Percentiles rank a stretch among this genome's conserved stretches.
phyloP scores from a whole-genome alignment of 2,888 invertebrate species.

The Hartigia nigra region DNA sequence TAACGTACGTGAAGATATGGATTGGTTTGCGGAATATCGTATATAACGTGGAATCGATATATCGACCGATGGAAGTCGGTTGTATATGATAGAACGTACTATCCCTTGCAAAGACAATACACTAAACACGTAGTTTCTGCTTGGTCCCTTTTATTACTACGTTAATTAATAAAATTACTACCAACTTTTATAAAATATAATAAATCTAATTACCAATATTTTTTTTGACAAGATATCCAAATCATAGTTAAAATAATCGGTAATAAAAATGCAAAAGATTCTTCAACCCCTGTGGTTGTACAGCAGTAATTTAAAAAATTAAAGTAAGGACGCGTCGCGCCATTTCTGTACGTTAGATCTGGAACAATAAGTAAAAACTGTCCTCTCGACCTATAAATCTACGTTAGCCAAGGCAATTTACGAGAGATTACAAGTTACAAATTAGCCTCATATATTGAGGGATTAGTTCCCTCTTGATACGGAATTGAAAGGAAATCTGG shows the following conservation, averaged over 20 bases:
- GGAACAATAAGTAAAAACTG: slow-evolving; percentile 3
- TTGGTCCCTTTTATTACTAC: background rate
- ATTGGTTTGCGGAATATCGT: background rate
- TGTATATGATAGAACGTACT: background rate
- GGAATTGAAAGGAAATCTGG: slow-evolving; percentile 38
- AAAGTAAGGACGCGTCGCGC: background rate
- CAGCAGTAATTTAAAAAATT: background rate
- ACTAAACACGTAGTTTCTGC: background rate
- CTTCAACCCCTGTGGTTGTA: background rate
- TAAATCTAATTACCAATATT: background rate
- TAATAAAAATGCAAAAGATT: background rate
- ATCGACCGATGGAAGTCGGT: background rate
- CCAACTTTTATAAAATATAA: background rate
- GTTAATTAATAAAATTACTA: background rate
- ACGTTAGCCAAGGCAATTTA: slow-evolving; percentile 45
- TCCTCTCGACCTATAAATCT: slow-evolving; percentile 38
- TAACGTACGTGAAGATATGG: background rate
- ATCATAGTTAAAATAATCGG: background rate
- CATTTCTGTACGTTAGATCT: background rate
- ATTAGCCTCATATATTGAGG: slow-evolving; percentile 57
- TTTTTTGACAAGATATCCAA: background rate
- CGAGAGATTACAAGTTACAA: slow-evolving; percentile 56
- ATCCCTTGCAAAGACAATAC: background rate
- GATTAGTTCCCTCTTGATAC: slow-evolving; percentile 43
- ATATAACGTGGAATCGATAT: background rate